These are phyloP conservation scores for Argentina silus DNA, from an alignment of 2,797 vertebrate genomes.

Conservation along the genomic window DNA sequence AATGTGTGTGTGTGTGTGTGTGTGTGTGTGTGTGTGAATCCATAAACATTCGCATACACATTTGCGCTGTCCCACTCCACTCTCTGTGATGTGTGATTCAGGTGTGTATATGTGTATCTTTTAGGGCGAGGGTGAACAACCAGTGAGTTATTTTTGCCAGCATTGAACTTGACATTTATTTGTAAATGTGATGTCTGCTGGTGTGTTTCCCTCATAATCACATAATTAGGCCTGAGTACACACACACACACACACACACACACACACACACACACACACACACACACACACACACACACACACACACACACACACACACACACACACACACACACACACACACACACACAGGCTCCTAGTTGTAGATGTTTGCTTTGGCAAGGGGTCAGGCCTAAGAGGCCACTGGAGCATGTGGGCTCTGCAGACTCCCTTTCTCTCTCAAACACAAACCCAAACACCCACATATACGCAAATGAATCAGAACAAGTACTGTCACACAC, in stretches of 20 bases:
- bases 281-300: conserved; percentile 7
- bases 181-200: conserved; percentile 55
- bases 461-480: not conserved
- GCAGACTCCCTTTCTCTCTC: not conserved
- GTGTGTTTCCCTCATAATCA: conserved; percentile 53
- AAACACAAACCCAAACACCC: not conserved
- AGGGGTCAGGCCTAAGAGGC: conserved; percentile 39
- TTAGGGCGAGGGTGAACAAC: not conserved
- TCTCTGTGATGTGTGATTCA: not conserved
- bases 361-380: conserved; percentile 57
- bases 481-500: not conserved
- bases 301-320: conserved; percentile 3
- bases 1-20: conserved; percentile 28
- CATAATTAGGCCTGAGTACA: conserved; percentile 52
- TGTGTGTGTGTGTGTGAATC: not conserved
- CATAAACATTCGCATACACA: not conserved
- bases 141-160: conserved; percentile 41
- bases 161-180: conserved; percentile 48
- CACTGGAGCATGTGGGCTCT: conserved; percentile 47
- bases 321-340: conserved; percentile 4
- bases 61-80: not conserved
- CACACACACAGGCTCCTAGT: conserved; percentile 47
- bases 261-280: not conserved
- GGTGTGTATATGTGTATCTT: conserved; percentile 4
- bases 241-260: conserved; percentile 21